These are phyloP conservation scores for Muscicapa adusta DNA, from an alignment of 2,113 vertebrate genomes.

Conservation along the genomic window DNA sequence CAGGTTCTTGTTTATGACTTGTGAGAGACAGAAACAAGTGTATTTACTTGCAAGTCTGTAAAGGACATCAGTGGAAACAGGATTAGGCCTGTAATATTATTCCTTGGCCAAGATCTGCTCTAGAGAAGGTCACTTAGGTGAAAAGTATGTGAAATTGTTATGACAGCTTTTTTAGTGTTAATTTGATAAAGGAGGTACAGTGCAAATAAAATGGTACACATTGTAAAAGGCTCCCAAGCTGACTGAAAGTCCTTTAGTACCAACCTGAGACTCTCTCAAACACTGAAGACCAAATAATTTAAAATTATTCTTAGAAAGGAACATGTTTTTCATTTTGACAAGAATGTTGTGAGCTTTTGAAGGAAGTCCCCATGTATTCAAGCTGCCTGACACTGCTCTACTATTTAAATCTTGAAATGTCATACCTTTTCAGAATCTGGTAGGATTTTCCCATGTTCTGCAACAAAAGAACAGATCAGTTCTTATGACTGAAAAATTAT, in stretches of 20 bases:
- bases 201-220: constrained; percentile 8
- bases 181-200: constrained; percentile 36
- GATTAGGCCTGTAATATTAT: constrained; percentile 27
- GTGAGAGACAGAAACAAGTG: constrained; percentile 6
- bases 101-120: neutral
- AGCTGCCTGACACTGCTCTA: neutral
- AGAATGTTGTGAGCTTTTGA: neutral
- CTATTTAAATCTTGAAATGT: neutral
- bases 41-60: constrained; percentile 10
- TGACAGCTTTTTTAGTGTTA: constrained; percentile 42
- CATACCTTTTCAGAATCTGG: neutral
- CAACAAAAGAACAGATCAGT: neutral
- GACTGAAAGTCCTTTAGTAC: neutral
- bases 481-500: neutral
- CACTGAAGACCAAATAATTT: neutral
- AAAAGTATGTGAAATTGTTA: constrained; percentile 30
- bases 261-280: neutral
- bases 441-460: neutral
- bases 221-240: neutral
- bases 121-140: neutral
- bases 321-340: neutral
- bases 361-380: neutral
- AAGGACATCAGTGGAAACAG: constrained; percentile 27
- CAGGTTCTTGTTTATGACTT: neutral
- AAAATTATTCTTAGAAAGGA: neutral